phyloP scores from a whole-genome alignment of 2,797 vertebrate species.

The Glyptemys insculpta region DNA sequence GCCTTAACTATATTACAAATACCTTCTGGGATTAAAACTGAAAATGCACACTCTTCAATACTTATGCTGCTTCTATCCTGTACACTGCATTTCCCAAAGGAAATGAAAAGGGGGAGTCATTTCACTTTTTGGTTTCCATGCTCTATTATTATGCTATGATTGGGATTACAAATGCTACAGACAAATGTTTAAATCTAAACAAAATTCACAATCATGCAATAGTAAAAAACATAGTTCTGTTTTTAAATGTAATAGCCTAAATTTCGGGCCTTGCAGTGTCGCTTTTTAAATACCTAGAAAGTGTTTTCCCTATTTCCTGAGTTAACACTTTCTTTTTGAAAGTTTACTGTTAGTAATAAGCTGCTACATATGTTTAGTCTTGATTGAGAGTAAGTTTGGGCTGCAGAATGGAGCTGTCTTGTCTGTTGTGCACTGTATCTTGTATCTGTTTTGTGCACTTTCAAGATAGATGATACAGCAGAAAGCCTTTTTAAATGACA shows the following conservation, averaged over 20 bases:
- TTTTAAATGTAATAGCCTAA: neutral
- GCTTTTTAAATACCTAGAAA: neutral
- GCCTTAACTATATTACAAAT: neutral
- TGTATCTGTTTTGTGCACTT: neutral
- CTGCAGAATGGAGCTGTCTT: neutral
- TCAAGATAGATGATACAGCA: neutral
- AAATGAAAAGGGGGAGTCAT: neutral
- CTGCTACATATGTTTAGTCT: neutral
- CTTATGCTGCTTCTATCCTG: neutral
- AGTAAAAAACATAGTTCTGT: no score
- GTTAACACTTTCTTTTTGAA: neutral
- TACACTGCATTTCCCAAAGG: neutral
- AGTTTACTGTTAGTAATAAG: neutral
- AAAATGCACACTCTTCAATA: neutral
- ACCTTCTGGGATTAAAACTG: neutral
- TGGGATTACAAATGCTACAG: fast-evolving
- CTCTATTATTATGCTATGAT: neutral
- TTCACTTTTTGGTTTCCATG: neutral
- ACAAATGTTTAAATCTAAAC: neutral
- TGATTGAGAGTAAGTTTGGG: slow-evolving; percentile 1
- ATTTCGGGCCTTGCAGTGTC: neutral
- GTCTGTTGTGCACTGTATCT: neutral
- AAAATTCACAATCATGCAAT: no score
- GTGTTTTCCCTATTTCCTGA: neutral
- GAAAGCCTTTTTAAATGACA: neutral